Evolutionary conservation across 2,797 vertebrate species (phyloP), one percentile per base, ranked within the genome.

Genomic region (Sebastolobus altivelis): DNA sequence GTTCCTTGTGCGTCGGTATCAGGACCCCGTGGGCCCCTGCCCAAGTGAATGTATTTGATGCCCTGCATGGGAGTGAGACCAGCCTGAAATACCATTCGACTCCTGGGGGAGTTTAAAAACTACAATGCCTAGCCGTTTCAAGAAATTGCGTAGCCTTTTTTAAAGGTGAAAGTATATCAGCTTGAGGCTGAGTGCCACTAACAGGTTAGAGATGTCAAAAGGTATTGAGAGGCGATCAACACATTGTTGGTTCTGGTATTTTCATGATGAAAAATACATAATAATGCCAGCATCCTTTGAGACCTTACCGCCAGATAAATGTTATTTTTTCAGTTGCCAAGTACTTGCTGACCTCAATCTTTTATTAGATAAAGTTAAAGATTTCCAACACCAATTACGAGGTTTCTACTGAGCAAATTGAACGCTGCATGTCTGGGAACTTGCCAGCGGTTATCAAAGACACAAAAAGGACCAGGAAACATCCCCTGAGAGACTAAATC

Each of bases 351-450:
- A 84, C 74, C 79, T 77, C 63, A 46, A 84, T 82, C 18, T 8
- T 73, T 87, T 67, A 75, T 79, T 55, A 72, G 61, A 71, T 49
- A 71, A 75, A 87, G 77, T 75, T 73, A 71, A 86, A 40, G 59
- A 81, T 72, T 80, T 81, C 14, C 69, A 60, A 79, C 70, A 81
- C 29, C 68, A 80, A 75, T 84, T 63, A 66, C 14, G 4, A 58
- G 31, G 18, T 74, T 79, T 66, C 35, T 12, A 18, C 58, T 6
- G 61, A 79, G 60, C 55, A 72, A 81, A 82, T 72, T 79, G 72
- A 89, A 77, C 70, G 75, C 75, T 71, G 75, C 18, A 6, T 8
- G 72, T 75, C 43, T 72, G 63, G 67, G 52, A 75, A 81, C 68
- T 59, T 58, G 61, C 73, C 72, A 75, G 70, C 58, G 79, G 72